Percentiles rank a stretch among this genome's conserved stretches.
phyloP scores from a whole-genome alignment of 1,140 invertebrate species.

The Andricus grossulariae region DNA sequence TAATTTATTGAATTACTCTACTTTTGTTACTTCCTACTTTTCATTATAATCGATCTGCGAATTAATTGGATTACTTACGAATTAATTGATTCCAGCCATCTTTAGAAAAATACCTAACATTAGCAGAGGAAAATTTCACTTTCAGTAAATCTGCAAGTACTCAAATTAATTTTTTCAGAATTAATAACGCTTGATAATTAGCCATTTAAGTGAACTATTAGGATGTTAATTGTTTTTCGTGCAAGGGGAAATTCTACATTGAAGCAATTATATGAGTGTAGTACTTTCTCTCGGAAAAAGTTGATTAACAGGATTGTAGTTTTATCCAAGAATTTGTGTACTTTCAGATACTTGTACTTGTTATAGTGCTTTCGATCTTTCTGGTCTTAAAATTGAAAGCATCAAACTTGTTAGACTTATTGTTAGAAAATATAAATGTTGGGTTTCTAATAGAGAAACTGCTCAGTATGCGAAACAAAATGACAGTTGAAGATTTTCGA shows the following conservation, averaged over 20 bases:
- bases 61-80: not conserved
- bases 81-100: not conserved
- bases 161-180: not conserved
- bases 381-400: too few species aligned
- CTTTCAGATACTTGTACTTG: not conserved
- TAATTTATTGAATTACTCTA: too few species aligned
- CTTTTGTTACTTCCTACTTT: not conserved
- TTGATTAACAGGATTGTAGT: conserved; percentile 16
- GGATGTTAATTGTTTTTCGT: conserved; percentile 26
- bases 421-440: too few species aligned
- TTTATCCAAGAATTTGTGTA: not conserved
- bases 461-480: too few species aligned
- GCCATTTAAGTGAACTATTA: conserved; percentile 19
- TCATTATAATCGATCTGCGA: too few species aligned
- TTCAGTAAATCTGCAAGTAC: not conserved
- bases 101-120: not conserved
- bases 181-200: conserved; percentile 5
- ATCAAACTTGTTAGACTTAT: too few species aligned
- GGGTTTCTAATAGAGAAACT: too few species aligned
- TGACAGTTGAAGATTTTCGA: too few species aligned
- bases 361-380: too few species aligned
- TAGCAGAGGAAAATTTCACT: not conserved
- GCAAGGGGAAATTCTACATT: conserved; percentile 20
- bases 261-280: conserved; percentile 1
- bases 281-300: conserved; percentile 18